A percentile compares a stretch with the other conserved stretches of the same genome.
phyloP scores from a whole-genome alignment of 1,140 invertebrate species.

The Anagrus nilaparvatae region DNA sequence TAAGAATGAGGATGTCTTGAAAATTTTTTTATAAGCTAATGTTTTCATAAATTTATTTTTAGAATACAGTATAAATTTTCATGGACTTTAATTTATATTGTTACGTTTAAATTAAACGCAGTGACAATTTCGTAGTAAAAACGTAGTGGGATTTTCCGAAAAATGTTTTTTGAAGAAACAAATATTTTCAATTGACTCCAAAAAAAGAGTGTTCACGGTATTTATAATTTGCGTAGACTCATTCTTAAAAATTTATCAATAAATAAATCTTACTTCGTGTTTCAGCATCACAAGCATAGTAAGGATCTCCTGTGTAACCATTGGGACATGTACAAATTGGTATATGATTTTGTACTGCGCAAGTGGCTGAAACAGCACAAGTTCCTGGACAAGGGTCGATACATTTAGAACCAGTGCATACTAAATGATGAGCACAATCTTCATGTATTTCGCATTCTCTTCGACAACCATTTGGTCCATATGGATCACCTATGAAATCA shows the following conservation, averaged over 20 bases:
- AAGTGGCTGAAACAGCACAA: conserved; percentile 63
- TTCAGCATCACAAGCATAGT: conserved; percentile 47
- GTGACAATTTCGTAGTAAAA: too few species aligned
- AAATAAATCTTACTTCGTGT: conserved; percentile 18
- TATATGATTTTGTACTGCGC: conserved; percentile 60
- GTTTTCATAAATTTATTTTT: too few species aligned
- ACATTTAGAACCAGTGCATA: conserved; percentile 67
- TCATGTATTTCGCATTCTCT: conserved; percentile 64
- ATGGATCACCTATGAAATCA: conserved; percentile 69
- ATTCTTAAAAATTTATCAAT: background rate
- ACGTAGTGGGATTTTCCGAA: too few species aligned
- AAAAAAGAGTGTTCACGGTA: conserved; percentile 19
- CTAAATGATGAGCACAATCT: conserved; percentile 58
- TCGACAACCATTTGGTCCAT: conserved; percentile 55
- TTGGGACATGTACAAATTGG: conserved; percentile 64
- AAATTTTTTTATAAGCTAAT: too few species aligned
- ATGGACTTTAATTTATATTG: too few species aligned
- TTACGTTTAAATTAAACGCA: too few species aligned
- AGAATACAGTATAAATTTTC: too few species aligned
- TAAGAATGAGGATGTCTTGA: too few species aligned
- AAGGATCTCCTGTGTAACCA: conserved; percentile 69
- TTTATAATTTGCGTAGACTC: background rate
- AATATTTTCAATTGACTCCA: conserved; percentile 11
- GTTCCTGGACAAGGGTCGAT: conserved; percentile 65
- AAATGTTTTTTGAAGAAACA: too few species aligned